Evolutionary conservation across 1,140 invertebrate species (phyloP).

Genomic region (Stenopsyche tienmushanensis): DNA sequence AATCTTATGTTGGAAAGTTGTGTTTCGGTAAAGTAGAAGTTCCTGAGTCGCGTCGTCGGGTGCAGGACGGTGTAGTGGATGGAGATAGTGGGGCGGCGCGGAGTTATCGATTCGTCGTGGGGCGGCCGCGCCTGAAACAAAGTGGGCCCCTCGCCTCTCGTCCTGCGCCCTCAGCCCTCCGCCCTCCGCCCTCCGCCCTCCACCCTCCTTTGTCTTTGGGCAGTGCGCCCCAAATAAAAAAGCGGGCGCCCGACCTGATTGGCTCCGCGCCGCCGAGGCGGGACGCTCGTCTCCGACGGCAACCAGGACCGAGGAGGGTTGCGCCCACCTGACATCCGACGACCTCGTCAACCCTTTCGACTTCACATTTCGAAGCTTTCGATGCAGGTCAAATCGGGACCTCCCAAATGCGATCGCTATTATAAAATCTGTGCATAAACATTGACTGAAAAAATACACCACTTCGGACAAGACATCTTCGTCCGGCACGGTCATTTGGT

Average conservation of each 20-base stretch:
- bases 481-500: too few relatives aligned
- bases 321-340: too few relatives aligned
- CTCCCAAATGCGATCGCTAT: too few relatives aligned
- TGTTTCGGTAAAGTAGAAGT: too few relatives aligned
- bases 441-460: too few relatives aligned
- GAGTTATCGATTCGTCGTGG: slow-evolving; percentile 54
- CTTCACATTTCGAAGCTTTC: too few relatives aligned
- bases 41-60: too few relatives aligned
- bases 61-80: slow-evolving; percentile 2
- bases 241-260: slow-evolving; percentile 32
- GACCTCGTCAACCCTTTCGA: too few relatives aligned
- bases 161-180: slow-evolving; percentile 52
- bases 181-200: slow-evolving; percentile 46
- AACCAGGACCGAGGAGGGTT: not conserved
- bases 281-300: slow-evolving; percentile 1
- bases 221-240: slow-evolving; percentile 40
- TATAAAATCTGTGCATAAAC: too few relatives aligned
- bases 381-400: too few relatives aligned
- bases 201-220: slow-evolving; percentile 38
- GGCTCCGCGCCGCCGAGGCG: slow-evolving; percentile 30
- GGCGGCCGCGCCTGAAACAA: slow-evolving; percentile 47
- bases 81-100: slow-evolving; percentile 53
- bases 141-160: slow-evolving; percentile 47
- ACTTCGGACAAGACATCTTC: too few relatives aligned
- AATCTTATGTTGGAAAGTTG: too few relatives aligned